Conservation (phyloP, 1,140 invertebrate species). For the Theocolax elegans region DNA sequence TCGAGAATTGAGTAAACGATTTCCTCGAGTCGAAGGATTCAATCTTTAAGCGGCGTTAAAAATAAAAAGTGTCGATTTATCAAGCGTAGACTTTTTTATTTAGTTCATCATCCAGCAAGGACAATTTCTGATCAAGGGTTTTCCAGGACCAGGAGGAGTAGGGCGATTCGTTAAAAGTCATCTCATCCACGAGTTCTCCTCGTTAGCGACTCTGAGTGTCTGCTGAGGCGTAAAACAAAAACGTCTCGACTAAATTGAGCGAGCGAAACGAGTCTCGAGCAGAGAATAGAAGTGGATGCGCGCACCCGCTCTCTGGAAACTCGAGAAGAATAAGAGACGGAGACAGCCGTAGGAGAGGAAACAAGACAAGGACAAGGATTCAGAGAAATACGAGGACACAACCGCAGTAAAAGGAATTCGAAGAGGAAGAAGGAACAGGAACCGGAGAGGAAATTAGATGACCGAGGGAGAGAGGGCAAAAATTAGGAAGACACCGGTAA, state of each 20-base stretch:
- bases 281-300: constrained; percentile 10
- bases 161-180: constrained; percentile 14
- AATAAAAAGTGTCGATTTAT: too few species aligned
- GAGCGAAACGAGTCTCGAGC: constrained; percentile 5
- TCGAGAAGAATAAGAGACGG: not conserved
- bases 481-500: not conserved
- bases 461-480: not conserved
- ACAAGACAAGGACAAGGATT: not conserved
- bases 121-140: too few species aligned
- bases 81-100: too few species aligned
- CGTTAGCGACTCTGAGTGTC: constrained; percentile 39
- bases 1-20: too few species aligned
- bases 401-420: constrained; percentile 16
- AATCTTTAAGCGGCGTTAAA: too few species aligned
- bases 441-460: constrained; percentile 1
- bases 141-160: too few species aligned
- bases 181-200: constrained; percentile 30
- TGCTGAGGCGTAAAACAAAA: constrained; percentile 40
- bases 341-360: too few species aligned
- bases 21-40: too few species aligned
- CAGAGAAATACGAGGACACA: not conserved
- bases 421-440: not conserved
- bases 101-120: too few species aligned
- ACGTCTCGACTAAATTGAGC: constrained; percentile 48
- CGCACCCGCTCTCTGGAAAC: not conserved